A percentile compares a stretch with the other conserved stretches of the same genome.
Evolutionary conservation across 2,113 vertebrate species (phyloP).

Genomic region (Burhinus bistriatus): DNA sequence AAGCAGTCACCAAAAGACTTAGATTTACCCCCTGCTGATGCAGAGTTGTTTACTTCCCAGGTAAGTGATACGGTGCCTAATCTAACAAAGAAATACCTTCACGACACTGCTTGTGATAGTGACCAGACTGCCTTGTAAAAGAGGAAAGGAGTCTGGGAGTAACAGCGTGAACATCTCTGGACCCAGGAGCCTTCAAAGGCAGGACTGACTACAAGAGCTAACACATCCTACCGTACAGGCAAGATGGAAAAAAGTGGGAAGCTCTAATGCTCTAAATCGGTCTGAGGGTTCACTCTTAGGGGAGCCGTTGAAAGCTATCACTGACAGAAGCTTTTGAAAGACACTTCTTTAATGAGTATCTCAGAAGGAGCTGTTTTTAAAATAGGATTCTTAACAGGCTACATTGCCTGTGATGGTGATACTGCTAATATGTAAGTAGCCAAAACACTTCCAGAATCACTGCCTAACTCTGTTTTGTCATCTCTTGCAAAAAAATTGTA

Average conservation of each 20-base stretch:
- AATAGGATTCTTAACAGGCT: background rate
- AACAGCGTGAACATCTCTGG: background rate
- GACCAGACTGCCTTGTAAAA: background rate
- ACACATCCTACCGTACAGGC: background rate
- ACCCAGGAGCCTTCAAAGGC: background rate
- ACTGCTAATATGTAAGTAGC: background rate
- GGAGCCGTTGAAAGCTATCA: background rate
- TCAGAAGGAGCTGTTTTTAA: background rate
- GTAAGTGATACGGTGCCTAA: background rate
- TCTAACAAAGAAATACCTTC: background rate
- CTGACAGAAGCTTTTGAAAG: background rate
- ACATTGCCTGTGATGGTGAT: background rate
- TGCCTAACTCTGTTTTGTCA: background rate
- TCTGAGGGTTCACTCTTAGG: background rate
- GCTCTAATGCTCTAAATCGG: background rate
- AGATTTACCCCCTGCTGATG: background rate
- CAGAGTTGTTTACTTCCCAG: background rate
- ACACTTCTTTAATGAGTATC: background rate
- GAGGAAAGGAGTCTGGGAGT: background rate
- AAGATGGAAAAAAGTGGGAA: background rate
- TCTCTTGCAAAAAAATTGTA: background rate
- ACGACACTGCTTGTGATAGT: background rate
- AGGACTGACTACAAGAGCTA: background rate
- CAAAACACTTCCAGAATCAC: background rate
- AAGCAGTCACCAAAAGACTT: background rate